phyloP scores from a whole-genome alignment of 2,888 invertebrate species.

The Silvanus unidentatus region DNA sequence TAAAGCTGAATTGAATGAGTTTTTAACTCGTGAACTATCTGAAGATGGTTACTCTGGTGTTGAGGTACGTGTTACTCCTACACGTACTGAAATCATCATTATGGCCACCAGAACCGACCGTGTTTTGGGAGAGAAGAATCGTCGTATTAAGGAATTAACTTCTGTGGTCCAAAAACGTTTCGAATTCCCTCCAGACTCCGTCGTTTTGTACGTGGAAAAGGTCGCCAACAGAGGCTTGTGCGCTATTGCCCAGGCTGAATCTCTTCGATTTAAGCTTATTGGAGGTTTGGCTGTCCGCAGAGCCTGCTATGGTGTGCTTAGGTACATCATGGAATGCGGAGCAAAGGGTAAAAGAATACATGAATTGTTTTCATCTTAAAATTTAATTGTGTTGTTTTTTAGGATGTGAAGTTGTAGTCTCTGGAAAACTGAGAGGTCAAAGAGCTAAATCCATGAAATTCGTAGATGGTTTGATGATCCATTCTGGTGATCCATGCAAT shows the following conservation, averaged over 20 bases:
- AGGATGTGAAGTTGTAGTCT: slow-evolving; percentile 98
- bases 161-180: slow-evolving; percentile 98
- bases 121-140: slow-evolving; percentile 95
- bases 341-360: slow-evolving; percentile 38
- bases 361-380: not conserved
- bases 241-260: slow-evolving; percentile 99
- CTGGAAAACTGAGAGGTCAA: slow-evolving; percentile 97
- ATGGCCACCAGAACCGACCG: slow-evolving; percentile 98
- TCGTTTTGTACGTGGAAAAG: slow-evolving; percentile 98
- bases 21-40: slow-evolving; percentile 95
- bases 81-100: slow-evolving; percentile 97
- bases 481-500: slow-evolving; percentile 97
- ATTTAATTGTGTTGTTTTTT: not conserved
- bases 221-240: slow-evolving; percentile 97
- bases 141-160: slow-evolving; percentile 94
- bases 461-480: slow-evolving; percentile 99
- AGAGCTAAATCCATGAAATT: slow-evolving; percentile 99
- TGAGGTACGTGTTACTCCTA: slow-evolving; percentile 96
- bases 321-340: slow-evolving; percentile 50
- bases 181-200: slow-evolving; percentile 90
- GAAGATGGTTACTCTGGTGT: slow-evolving; percentile 99
- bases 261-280: slow-evolving; percentile 95
- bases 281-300: slow-evolving; percentile 80
- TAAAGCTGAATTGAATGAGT: slow-evolving; percentile 98
- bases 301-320: slow-evolving; percentile 97